phyloP scores from a whole-genome alignment of 2,888 invertebrate species.

The Hipparchia semele region DNA sequence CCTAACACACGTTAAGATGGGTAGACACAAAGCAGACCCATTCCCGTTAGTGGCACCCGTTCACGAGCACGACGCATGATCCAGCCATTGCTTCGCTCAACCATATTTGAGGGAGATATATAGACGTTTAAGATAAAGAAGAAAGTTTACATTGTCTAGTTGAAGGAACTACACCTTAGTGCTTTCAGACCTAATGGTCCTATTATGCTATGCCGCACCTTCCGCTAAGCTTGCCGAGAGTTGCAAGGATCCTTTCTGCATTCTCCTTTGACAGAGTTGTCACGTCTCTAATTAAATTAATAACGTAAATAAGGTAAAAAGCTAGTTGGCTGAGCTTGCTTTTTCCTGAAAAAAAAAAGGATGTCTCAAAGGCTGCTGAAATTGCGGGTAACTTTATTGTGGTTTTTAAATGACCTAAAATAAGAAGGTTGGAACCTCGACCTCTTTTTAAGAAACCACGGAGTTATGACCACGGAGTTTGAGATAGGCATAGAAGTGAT shows the following conservation, averaged over 20 bases:
- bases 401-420: slow-evolving; percentile 10
- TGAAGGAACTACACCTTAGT: background rate
- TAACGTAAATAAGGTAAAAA: slow-evolving; percentile 32
- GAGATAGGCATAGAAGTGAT: too few species aligned
- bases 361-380: background rate
- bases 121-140: too few species aligned
- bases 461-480: too few species aligned
- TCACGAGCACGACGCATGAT: too few species aligned
- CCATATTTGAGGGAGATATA: too few species aligned
- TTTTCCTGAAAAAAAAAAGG: background rate
- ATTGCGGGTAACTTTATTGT: background rate
- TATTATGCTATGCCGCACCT: slow-evolving; percentile 12
- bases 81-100: too few species aligned
- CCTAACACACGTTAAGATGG: too few species aligned
- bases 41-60: too few species aligned
- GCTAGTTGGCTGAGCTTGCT: slow-evolving; percentile 18
- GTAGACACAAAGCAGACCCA: too few species aligned
- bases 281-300: slow-evolving; percentile 38
- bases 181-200: background rate
- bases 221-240: slow-evolving; percentile 31
- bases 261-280: slow-evolving; percentile 31
- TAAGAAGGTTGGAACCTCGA: background rate
- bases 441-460: background rate
- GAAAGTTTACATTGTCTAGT: too few species aligned
- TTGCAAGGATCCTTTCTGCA: slow-evolving; percentile 33